Conservation (phyloP, 2,797 vertebrate genomes). For the Phylloscopus collybita region DNA sequence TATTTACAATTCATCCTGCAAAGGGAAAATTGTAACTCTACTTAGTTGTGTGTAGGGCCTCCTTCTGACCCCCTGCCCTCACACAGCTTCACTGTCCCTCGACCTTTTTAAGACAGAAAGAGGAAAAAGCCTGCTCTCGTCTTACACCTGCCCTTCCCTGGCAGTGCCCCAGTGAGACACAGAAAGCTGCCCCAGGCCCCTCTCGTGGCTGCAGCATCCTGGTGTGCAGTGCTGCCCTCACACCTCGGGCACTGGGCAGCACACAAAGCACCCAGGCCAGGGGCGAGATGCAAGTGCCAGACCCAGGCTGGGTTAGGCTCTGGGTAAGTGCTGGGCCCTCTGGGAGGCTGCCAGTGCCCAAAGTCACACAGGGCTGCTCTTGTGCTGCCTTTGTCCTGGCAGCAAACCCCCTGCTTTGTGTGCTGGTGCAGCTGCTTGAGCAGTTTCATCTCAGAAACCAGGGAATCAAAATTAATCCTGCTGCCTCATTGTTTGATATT, state of each 20-base stretch:
- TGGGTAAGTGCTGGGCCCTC: neutral
- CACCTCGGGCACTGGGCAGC: neutral
- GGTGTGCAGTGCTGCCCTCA: neutral
- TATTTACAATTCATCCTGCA: neutral
- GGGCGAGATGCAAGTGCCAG: neutral
- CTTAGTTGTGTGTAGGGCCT: neutral
- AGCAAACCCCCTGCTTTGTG: neutral
- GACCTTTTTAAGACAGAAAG: neutral
- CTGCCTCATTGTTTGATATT: neutral
- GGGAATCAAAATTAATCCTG: neutral
- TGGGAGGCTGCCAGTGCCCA: neutral
- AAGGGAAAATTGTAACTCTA: neutral
- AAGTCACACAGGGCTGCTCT: fast-evolving
- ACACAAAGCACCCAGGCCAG: neutral
- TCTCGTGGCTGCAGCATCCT: fast-evolving
- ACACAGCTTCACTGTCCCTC: fast-evolving
- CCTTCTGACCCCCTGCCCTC: neutral
- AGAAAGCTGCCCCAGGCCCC: neutral
- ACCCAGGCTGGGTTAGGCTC: neutral
- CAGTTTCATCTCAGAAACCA: neutral
- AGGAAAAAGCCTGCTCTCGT: neutral
- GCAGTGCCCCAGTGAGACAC: neutral
- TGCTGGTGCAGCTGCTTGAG: too few relatives aligned
- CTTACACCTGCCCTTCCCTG: neutral
- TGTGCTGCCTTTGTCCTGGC: neutral